These are phyloP conservation scores for Drosophila busckii DNA, from an alignment of 1,140 invertebrate species.

Conservation along the genomic window DNA sequence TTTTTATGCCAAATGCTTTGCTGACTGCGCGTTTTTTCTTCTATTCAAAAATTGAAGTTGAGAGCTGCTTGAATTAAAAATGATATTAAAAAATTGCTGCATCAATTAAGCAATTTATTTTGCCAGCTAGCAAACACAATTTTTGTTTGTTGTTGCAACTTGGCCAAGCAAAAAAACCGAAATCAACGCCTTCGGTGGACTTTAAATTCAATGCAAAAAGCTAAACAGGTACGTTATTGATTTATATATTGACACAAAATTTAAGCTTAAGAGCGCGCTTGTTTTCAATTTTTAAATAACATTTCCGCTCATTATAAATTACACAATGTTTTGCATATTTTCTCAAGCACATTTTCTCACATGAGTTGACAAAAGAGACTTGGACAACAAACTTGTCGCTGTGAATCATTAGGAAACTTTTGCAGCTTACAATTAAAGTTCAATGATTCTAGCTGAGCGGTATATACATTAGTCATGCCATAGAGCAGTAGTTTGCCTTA, in stretches of 20 bases:
- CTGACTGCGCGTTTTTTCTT: constrained; percentile 56
- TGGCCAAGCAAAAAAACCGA: constrained; percentile 56
- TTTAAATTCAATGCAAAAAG: constrained; percentile 23
- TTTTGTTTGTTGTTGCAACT: too few species aligned
- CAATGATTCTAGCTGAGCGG: constrained; percentile 49
- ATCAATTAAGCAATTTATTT: too few species aligned
- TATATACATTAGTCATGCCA: constrained; percentile 47
- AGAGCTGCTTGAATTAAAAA: constrained; percentile 37
- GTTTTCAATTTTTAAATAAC: too few species aligned
- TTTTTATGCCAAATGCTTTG: constrained; percentile 33
- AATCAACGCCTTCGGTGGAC: constrained; percentile 71
- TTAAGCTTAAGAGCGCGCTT: too few species aligned
- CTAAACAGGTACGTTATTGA: constrained; percentile 59
- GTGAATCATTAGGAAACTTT: constrained; percentile 41
- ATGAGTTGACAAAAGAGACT: constrained; percentile 48
- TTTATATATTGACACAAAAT: too few species aligned
- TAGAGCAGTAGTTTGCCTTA: too few species aligned
- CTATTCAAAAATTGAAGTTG: constrained; percentile 39
- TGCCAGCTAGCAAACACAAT: too few species aligned
- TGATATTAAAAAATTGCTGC: too few species aligned
- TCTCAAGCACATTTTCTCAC: constrained; percentile 20
- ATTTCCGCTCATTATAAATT: too few species aligned
- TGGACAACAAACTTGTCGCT: constrained; percentile 34
- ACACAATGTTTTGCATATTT: too few species aligned
- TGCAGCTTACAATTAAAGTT: constrained; percentile 49